phyloP scores from a whole-genome alignment of 2,797 vertebrate species.

The Sphenopsis melanotis region DNA sequence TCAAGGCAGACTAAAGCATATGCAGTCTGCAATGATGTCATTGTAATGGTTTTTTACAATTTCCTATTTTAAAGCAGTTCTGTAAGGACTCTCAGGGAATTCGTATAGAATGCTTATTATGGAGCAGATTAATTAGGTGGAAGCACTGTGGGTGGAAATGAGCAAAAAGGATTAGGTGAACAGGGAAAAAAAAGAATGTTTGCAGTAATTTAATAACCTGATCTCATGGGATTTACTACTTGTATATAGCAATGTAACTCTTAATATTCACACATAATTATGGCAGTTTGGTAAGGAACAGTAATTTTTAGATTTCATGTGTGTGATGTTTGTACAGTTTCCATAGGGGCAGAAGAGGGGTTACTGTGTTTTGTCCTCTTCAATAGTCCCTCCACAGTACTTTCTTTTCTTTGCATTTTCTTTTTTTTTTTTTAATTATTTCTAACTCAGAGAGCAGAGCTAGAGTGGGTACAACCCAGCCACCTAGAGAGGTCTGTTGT shows the following conservation, averaged over 20 bases:
- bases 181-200: neutral
- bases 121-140: neutral
- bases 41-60: neutral
- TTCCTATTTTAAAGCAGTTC: neutral
- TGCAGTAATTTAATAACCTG: neutral
- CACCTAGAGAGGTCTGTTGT: neutral
- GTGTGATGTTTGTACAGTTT: neutral
- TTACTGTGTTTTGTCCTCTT: neutral
- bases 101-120: neutral
- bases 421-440: neutral
- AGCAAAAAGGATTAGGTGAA: conserved; percentile 3
- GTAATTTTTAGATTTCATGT: neutral
- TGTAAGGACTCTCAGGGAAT: neutral
- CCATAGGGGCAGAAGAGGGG: neutral
- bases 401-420: neutral
- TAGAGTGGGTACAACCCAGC: neutral
- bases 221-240: neutral
- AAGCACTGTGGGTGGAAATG: neutral
- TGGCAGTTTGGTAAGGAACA: neutral
- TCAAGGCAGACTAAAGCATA: neutral
- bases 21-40: neutral
- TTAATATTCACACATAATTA: neutral
- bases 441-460: neutral
- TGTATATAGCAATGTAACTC: neutral
- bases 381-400: neutral